phyloP scores from a whole-genome alignment of 1,140 invertebrate species.

The Reticulitermes speratus region DNA sequence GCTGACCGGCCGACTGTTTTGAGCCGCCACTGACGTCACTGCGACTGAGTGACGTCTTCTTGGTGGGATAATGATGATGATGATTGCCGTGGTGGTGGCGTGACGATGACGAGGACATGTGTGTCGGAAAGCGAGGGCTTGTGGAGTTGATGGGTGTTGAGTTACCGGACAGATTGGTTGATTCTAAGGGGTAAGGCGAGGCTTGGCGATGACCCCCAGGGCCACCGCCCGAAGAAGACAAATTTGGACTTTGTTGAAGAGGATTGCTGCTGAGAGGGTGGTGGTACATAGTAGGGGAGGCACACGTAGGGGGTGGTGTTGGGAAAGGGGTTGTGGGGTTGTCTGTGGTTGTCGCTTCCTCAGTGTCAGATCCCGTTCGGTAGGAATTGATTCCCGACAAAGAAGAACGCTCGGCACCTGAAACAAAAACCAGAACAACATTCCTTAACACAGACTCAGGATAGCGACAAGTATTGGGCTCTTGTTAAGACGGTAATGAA shows the following conservation, averaged over 20 bases:
- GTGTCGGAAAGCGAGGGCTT: constrained; percentile 20
- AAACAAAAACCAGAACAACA: background rate
- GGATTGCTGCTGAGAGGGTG: constrained; percentile 36
- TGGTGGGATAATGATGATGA: background rate
- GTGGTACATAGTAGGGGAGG: constrained; percentile 49
- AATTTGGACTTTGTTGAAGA: constrained; percentile 8
- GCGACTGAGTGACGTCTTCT: constrained; percentile 10
- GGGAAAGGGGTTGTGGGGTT: constrained; percentile 52
- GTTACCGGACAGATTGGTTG: constrained; percentile 50
- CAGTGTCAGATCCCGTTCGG: constrained; percentile 59
- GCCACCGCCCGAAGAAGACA: background rate
- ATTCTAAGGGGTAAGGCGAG: constrained; percentile 66
- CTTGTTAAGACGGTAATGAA: too few species aligned
- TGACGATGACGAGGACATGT: constrained; percentile 6
- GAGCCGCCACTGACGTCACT: background rate
- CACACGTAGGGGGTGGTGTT: constrained; percentile 49
- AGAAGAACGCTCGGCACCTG: constrained; percentile 31
- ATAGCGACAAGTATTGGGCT: too few species aligned
- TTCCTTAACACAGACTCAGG: too few species aligned
- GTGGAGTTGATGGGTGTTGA: constrained; percentile 29
- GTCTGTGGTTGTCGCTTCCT: constrained; percentile 53
- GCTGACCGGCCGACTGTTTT: constrained; percentile 1
- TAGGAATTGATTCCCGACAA: constrained; percentile 45
- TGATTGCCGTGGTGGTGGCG: background rate
- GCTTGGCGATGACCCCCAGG: constrained; percentile 54